Percentiles rank a stretch among this genome's conserved stretches.
These are phyloP conservation scores for Acrossocheilus fasciatus DNA, from an alignment of 2,797 vertebrate genomes.

Conservation along the genomic window DNA sequence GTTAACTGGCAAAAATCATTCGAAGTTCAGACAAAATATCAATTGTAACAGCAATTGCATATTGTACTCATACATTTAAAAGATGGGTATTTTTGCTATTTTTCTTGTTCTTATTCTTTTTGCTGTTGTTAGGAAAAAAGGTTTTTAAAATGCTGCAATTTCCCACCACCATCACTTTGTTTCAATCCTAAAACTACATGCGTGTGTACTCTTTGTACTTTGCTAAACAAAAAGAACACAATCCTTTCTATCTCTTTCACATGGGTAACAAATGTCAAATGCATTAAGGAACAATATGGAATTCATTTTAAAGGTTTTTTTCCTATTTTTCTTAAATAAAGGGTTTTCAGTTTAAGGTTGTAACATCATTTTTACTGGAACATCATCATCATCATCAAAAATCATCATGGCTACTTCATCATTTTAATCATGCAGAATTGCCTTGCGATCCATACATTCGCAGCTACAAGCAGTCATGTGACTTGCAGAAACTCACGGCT, in stretches of 20 bases:
- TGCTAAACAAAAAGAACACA: background rate
- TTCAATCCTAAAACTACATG: background rate
- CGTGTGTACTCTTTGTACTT: background rate
- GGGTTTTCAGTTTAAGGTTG: background rate
- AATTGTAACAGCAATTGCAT: background rate
- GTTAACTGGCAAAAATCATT: background rate
- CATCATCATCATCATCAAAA: background rate
- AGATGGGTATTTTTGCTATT: too few relatives aligned
- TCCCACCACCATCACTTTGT: background rate
- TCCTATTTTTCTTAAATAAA: background rate
- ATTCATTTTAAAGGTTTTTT: background rate
- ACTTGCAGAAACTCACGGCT: constrained; percentile 33
- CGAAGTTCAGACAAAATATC: background rate
- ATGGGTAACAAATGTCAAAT: constrained; percentile 1
- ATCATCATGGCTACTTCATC: background rate
- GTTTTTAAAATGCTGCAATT: background rate
- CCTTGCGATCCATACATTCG: background rate
- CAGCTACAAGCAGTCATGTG: constrained; percentile 7
- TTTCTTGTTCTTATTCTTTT: background rate
- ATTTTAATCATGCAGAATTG: background rate
- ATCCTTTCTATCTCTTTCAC: background rate
- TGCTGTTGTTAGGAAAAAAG: background rate
- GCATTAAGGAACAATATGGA: background rate
- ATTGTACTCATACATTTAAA: background rate
- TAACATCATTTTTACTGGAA: background rate